Percentiles rank a stretch among this genome's conserved stretches.
phyloP scores from a whole-genome alignment of 1,140 invertebrate species.

The Trachymyrmex septentrionalis region DNA sequence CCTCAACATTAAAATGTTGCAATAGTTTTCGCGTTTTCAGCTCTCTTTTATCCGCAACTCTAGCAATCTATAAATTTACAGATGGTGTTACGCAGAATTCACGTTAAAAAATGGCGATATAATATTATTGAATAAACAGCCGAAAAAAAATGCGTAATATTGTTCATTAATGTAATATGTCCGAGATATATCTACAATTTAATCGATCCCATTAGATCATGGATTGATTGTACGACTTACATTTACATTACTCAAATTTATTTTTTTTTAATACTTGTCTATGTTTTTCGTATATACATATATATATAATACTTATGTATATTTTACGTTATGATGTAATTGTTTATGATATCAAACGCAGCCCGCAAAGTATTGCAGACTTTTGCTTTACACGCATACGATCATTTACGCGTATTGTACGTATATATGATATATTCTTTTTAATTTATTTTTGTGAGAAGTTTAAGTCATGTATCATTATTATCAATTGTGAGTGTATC shows the following conservation, averaged over 20 bases:
- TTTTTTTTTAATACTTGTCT: not conserved
- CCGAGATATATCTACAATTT: conserved; percentile 56
- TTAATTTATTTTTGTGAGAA: conserved; percentile 78
- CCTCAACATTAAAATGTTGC: not conserved
- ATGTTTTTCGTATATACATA: not conserved
- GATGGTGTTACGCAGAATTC: conserved; percentile 27
- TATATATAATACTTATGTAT: not conserved
- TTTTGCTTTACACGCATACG: conserved; percentile 9
- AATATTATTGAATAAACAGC: conserved; percentile 51
- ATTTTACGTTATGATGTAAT: conserved; percentile 17
- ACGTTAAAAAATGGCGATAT: conserved; percentile 53
- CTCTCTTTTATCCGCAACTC: conserved; percentile 2
- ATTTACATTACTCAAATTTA: not conserved
- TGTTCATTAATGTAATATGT: conserved; percentile 69
- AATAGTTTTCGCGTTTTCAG: not conserved
- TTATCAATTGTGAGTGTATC: conserved; percentile 79
- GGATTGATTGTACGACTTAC: not conserved
- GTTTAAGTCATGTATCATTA: conserved; percentile 74
- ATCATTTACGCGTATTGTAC: not conserved
- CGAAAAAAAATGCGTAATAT: conserved; percentile 64
- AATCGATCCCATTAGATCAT: conserved; percentile 25
- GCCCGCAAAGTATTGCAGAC: not conserved
- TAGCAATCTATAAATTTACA: not conserved
- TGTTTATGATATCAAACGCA: not conserved
- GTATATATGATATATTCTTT: conserved; percentile 71